A percentile compares a stretch with the other conserved stretches of the same genome.
Evolutionary conservation across 2,113 vertebrate species (phyloP).

Genomic region (Microtus montanus): DNA sequence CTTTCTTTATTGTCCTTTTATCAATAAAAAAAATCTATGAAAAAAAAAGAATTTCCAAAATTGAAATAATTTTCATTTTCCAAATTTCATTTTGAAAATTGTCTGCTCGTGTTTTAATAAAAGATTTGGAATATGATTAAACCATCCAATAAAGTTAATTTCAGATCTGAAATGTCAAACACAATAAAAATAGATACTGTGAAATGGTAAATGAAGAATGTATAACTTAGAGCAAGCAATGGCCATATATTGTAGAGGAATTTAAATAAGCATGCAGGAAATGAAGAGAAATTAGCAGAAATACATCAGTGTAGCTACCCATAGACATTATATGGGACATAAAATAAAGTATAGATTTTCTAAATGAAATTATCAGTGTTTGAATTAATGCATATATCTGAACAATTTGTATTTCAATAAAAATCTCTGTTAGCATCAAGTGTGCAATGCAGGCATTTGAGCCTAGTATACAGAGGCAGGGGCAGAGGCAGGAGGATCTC

Average conservation of each 20-base stretch:
- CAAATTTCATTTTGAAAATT: background rate
- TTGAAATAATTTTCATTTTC: background rate
- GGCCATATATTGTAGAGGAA: background rate
- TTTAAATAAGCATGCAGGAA: background rate
- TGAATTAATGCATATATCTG: background rate
- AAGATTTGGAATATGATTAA: background rate
- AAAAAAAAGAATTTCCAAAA: background rate
- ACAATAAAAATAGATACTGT: background rate
- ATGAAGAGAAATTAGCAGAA: background rate
- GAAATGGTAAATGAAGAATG: background rate
- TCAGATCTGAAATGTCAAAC: background rate
- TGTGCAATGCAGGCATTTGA: background rate
- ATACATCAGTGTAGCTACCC: background rate
- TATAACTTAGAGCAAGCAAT: background rate
- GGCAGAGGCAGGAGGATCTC: background rate
- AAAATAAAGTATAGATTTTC: background rate
- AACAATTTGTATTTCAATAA: background rate
- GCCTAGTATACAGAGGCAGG: background rate
- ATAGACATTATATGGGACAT: background rate
- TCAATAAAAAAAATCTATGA: too few relatives aligned
- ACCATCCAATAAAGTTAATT: background rate
- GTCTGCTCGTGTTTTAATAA: background rate
- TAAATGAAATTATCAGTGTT: background rate
- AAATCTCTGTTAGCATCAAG: background rate
- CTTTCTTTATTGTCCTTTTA: too few relatives aligned